Evolutionary conservation across 2,113 vertebrate species (phyloP), one percentile per base, ranked within the genome.

Genomic region (Siphamia tubifer): DNA sequence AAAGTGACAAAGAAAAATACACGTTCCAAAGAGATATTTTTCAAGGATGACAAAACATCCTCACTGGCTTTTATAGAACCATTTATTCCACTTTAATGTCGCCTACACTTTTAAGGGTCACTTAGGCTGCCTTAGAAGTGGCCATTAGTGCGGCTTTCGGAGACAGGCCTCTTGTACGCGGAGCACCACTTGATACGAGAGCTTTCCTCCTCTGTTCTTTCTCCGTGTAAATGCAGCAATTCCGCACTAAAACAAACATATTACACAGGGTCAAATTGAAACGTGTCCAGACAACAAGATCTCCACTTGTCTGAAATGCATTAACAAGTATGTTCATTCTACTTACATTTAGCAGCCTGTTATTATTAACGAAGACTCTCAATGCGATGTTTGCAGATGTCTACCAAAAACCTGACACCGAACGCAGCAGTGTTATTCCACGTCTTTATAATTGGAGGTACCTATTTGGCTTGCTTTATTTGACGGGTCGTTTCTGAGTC

Each of bases 11-110:
- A 68, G 47, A 55, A 87, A 90, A 85, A 80, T 70, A 81, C 36
- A 83, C 27, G 74, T 88, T 87, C 56, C 38, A 15, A n/a, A 8
- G 27, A 58, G 21, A 69, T 60, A 38, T 70, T 44, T 82, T 67
- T 66, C 35, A 17, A 40, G 61, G 54, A 79, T 57, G 72, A 77
- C 77, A 84, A 75, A 85, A 79, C 64, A 68, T 79, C 70, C 77
- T 28, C 4, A 11, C 19, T 6, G 57, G 84, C 87, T 90, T 86
- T 93, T 87, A 89, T 49, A 67, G 51, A 79, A 67, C 79, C 81
- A 87, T 91, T 91, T 86, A 74, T 83, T 83, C 73, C 84, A 87
- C 82, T 87, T 84, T 76, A 77, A 79, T 67, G 65, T 84, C 84
- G 40, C 63, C 79, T 74, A 68, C 70, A 79, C 83, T 81, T 82